These are phyloP conservation scores for Hemichromis elongatus DNA, from an alignment of 2,113 vertebrate species.

Conservation along the genomic window DNA sequence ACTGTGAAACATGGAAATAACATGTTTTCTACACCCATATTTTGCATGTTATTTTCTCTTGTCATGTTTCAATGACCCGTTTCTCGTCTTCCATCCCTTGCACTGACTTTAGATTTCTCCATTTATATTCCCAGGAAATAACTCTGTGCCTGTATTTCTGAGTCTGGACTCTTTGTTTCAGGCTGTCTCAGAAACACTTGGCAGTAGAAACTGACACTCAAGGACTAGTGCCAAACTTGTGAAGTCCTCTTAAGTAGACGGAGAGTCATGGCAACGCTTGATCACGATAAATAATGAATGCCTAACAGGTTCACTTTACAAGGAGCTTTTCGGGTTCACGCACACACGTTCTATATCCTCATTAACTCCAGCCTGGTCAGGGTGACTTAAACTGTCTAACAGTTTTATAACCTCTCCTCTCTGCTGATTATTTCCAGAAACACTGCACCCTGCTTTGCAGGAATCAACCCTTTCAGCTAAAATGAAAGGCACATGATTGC, in stretches of 20 bases:
- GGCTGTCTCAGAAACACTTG: conserved; percentile 81
- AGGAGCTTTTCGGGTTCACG: conserved; percentile 62
- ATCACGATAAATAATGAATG: conserved; percentile 70
- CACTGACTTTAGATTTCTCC: conserved; percentile 78
- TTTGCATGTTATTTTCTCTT: background rate
- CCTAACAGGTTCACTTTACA: conserved; percentile 69
- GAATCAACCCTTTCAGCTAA: background rate
- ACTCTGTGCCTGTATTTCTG: conserved; percentile 72
- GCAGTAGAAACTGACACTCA: conserved; percentile 33
- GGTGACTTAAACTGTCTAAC: conserved; percentile 9
- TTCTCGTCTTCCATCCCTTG: background rate
- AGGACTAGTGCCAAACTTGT: conserved; percentile 50
- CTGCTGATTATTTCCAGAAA: conserved; percentile 6
- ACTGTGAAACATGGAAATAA: background rate
- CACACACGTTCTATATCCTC: conserved; percentile 46
- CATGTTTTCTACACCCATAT: background rate
- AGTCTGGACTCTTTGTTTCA: conserved; percentile 78
- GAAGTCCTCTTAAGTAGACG: conserved; percentile 56
- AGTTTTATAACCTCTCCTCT: background rate
- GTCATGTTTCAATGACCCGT: background rate
- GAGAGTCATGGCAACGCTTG: conserved; percentile 65
- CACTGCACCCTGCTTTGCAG: background rate
- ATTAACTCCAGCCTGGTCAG: conserved; percentile 18
- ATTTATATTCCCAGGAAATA: conserved; percentile 81
- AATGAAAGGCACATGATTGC: background rate